These are phyloP conservation scores for Procavia capensis DNA, from an alignment of 2,113 vertebrate genomes.

Conservation along the genomic window DNA sequence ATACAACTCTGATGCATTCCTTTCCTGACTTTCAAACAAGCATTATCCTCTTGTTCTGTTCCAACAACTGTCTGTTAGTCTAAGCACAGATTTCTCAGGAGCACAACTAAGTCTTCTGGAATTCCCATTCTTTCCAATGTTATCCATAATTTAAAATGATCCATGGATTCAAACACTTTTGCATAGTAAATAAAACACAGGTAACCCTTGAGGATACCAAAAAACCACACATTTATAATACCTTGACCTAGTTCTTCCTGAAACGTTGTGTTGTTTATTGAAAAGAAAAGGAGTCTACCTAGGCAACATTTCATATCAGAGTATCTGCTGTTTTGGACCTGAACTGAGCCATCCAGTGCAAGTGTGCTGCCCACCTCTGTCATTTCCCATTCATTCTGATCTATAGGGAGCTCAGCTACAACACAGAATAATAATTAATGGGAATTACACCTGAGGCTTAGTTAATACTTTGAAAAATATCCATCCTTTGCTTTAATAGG, in stretches of 20 bases:
- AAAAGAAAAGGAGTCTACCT: neutral
- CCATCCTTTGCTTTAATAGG: conserved; percentile 25
- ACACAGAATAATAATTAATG: neutral
- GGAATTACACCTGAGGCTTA: neutral
- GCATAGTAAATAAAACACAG: too few relatives aligned
- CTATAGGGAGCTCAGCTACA: conserved; percentile 17
- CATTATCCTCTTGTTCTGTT: too few relatives aligned
- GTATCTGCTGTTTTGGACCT: neutral
- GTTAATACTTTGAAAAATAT: conserved; percentile 52
- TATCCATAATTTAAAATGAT: too few relatives aligned
- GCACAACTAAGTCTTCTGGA: too few relatives aligned
- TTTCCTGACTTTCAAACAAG: too few relatives aligned
- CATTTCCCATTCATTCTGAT: conserved; percentile 32
- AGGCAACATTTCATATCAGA: neutral
- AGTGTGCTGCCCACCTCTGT: neutral
- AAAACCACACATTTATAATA: neutral
- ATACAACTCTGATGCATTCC: too few relatives aligned
- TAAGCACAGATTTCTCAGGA: too few relatives aligned
- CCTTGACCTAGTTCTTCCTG: neutral
- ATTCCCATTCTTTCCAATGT: too few relatives aligned
- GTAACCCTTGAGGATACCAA: neutral
- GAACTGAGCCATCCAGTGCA: neutral
- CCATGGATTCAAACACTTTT: too few relatives aligned
- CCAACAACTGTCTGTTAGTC: too few relatives aligned
- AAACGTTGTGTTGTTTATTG: neutral